These are phyloP conservation scores for Phalacrocorax carbo DNA, from an alignment of 2,113 vertebrate species.

Conservation along the genomic window DNA sequence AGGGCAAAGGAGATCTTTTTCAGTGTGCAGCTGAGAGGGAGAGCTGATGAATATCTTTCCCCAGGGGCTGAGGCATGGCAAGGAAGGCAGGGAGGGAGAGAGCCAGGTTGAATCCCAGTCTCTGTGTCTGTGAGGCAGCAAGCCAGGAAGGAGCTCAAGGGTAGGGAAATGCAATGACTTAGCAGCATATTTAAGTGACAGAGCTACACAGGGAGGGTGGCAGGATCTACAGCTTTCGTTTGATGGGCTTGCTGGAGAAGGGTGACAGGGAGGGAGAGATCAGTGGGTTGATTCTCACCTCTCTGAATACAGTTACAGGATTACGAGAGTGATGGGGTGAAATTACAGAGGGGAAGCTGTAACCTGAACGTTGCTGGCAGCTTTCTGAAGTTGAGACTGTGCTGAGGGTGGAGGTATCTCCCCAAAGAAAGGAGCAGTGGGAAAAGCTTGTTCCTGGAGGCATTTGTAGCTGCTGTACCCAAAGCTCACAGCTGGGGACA, in stretches of 20 bases:
- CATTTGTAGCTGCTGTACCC: not conserved
- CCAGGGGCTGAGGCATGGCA: not conserved
- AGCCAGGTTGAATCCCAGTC: not conserved
- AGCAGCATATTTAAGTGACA: not conserved
- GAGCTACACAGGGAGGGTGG: not conserved
- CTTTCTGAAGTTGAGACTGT: not conserved
- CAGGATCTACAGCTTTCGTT: not conserved
- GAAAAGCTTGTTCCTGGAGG: not conserved
- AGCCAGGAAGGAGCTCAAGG: not conserved
- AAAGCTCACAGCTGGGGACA: not conserved
- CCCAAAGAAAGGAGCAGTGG: not conserved
- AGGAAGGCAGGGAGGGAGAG: not conserved
- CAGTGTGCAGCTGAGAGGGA: not conserved
- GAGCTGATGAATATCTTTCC: not conserved
- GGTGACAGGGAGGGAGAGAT: not conserved
- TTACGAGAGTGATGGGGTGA: constrained; percentile 3
- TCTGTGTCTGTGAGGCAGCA: not conserved
- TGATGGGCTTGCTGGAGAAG: not conserved
- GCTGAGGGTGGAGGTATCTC: not conserved
- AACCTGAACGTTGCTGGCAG: not conserved
- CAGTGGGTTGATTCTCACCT: not conserved
- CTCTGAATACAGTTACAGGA: not conserved
- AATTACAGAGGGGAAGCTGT: constrained; percentile 42
- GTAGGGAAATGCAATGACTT: not conserved
- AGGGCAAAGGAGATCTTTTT: not conserved